Evolutionary conservation across 2,797 vertebrate genomes (phyloP).

Genomic region (Galago senegalensis): DNA sequence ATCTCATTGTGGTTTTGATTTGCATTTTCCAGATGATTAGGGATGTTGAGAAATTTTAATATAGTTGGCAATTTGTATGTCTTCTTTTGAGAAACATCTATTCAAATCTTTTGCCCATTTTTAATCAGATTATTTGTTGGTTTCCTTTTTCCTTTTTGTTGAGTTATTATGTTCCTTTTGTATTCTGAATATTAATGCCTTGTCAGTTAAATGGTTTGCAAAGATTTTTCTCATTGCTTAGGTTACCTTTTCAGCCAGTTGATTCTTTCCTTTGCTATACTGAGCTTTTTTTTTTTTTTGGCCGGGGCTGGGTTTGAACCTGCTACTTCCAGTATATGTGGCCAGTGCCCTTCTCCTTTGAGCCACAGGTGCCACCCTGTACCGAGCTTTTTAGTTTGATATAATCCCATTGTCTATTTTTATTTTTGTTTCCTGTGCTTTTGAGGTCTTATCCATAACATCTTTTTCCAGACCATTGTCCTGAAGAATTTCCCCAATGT

Average conservation of each 20-base stretch:
- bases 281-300: background rate
- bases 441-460: background rate
- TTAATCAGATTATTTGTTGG: background rate
- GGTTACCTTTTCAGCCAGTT: background rate
- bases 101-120: background rate
- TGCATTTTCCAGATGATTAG: background rate
- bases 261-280: background rate
- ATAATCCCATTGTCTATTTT: background rate
- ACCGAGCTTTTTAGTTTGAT: background rate
- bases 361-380: background rate
- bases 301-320: too few relatives aligned
- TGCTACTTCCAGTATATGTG: too few relatives aligned
- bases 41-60: background rate
- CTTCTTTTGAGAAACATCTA: background rate
- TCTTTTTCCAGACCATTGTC: background rate
- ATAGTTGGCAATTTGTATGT: background rate
- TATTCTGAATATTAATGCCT: background rate
- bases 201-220: background rate
- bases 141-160: background rate
- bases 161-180: background rate
- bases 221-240: background rate
- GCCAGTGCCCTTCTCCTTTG: too few relatives aligned
- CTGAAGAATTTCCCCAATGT: background rate
- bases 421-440: background rate
- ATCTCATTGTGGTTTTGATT: background rate